Base-by-base conservation (phyloP, 2,113 vertebrate species). In the Narcine bancroftii region DNA sequence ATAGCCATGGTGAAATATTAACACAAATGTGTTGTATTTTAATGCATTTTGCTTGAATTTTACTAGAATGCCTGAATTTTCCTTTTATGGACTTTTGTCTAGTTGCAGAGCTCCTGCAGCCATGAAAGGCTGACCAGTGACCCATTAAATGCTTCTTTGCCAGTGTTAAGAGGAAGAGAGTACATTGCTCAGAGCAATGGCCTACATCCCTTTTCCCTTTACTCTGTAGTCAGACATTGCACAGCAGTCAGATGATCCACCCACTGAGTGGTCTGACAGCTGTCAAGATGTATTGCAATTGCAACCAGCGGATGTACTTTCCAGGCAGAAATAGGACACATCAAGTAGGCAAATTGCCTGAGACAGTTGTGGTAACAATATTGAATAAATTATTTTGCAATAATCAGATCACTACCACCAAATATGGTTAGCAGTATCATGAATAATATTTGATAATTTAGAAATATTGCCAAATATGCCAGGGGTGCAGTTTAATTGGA, bases 41-140 rank as follows among this genome's bases (percentile, higher is more conserved):
- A 36, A n/a, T 60, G 33, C 33, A 15, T 63, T 36, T 60, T 60
- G 33, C 36, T 17, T 36, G 81, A n/a, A 56, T 85, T 85, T 56
- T 33, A 56, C 50, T n/a, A 53, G 79, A 60, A 36, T 85, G 81
- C 36, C 6, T n/a, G n/a, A n/a, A 87, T 60, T 63, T 50, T 47
- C 79, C 10, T 85, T 13, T 56, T 63, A 50, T 63, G 81, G 53
- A 60, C 50, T 87, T 87, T 87, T 87, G 13, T 87, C 81, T 87
- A 19, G 15, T 21, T 19, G 17, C 17, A 60, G n/a, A 69, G 15
- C 33, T 63, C 53, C 81, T 87, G 7, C n/a, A 36, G 81, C 56
- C 81, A 21, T 36, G 53, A 60, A 60, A 63, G 19, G 33, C 53
- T 63, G 81, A n/a, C 53, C 36, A 9, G 33, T 87, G 53, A 21